Percentiles rank a stretch among this genome's conserved stretches.
phyloP scores from a whole-genome alignment of 2,797 vertebrate genomes.

The Gymnopithys bicolor region DNA sequence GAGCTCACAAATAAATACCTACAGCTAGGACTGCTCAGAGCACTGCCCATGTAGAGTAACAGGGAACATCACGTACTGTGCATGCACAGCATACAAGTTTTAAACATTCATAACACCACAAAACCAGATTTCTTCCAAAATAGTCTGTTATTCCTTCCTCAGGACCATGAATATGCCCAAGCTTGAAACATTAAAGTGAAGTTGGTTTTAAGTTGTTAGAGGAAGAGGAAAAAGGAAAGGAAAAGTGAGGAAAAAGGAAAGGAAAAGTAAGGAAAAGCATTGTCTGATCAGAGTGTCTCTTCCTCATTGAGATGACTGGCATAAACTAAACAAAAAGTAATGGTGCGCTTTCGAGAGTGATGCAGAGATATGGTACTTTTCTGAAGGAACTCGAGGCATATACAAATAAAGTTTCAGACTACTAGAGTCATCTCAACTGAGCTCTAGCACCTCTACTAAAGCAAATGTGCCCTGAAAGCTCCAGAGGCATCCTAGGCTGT shows the following conservation, averaged over 20 bases:
- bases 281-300: slow-evolving; percentile 35
- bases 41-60: slow-evolving; percentile 46
- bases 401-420: background rate
- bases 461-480: accelerated
- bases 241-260: background rate
- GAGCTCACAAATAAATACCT: slow-evolving; percentile 70
- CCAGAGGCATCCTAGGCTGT: background rate
- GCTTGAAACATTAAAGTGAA: slow-evolving; percentile 56
- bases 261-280: no score
- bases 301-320: background rate
- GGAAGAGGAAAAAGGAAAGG: background rate
- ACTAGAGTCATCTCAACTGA: background rate
- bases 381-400: slow-evolving; percentile 1
- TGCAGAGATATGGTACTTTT: slow-evolving; percentile 28
- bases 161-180: slow-evolving; percentile 43
- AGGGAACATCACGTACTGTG: slow-evolving; percentile 63
- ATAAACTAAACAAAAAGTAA: slow-evolving; percentile 35
- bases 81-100: slow-evolving; percentile 61
- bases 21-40: slow-evolving; percentile 69
- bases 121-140: slow-evolving; percentile 72
- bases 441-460: background rate
- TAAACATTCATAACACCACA: slow-evolving; percentile 63
- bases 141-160: slow-evolving; percentile 64
- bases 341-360: background rate
- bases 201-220: slow-evolving; percentile 50